Conservation (phyloP, 2,113 vertebrate genomes). For the Numida meleagris region DNA sequence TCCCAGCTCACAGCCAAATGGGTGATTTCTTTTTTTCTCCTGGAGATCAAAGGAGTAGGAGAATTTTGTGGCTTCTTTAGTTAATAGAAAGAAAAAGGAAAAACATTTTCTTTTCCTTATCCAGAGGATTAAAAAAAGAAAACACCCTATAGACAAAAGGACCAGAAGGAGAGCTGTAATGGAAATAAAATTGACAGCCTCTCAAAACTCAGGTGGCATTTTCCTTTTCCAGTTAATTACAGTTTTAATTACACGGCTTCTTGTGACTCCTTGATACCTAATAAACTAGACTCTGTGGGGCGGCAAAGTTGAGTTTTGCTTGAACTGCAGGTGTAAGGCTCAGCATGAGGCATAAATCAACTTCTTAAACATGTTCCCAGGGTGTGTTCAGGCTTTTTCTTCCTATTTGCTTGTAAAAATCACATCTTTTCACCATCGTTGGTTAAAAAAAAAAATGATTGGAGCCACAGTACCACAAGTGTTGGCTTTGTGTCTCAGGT, state of each 20-base stretch:
- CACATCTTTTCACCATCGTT: constrained; percentile 75
- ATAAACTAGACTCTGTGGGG: constrained; percentile 87
- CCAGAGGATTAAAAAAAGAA: constrained; percentile 1
- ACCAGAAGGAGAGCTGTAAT: constrained; percentile 81
- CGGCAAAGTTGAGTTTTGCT: constrained; percentile 83
- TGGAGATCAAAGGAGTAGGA: background rate
- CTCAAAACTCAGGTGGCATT: constrained; percentile 89
- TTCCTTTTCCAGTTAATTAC: constrained; percentile 86
- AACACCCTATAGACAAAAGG: constrained; percentile 66
- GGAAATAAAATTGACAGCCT: constrained; percentile 86
- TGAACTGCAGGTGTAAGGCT: constrained; percentile 88
- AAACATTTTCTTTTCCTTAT: constrained; percentile 44
- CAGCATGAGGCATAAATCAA: constrained; percentile 84
- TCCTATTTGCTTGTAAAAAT: constrained; percentile 76
- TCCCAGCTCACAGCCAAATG: background rate
- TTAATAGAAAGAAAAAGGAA: background rate
- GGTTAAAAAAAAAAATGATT: constrained; percentile 21
- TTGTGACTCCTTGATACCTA: constrained; percentile 88
- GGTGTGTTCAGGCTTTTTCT: constrained; percentile 79
- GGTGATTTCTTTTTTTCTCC: background rate
- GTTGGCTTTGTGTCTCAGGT: constrained; percentile 57
- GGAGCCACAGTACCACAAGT: constrained; percentile 24
- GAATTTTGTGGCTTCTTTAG: background rate
- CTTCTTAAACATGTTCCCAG: constrained; percentile 82
- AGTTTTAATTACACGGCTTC: constrained; percentile 87